Base-by-base conservation (phyloP, 2,113 vertebrate genomes). In the Synodontis membranacea region DNA sequence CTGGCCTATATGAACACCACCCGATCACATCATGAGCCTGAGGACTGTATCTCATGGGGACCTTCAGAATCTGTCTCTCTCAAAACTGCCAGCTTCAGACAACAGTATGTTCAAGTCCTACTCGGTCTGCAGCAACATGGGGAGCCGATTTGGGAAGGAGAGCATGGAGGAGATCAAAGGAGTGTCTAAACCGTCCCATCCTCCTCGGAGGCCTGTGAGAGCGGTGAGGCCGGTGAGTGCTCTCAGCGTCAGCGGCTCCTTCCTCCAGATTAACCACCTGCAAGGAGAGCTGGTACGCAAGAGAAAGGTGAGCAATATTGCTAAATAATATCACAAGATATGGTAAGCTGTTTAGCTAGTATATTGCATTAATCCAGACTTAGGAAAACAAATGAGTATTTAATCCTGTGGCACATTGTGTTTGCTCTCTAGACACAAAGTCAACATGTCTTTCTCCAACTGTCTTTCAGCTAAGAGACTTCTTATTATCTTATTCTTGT, bases 251-350 rank as follows among this genome's bases (percentile, higher is more conserved):
- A 88, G 68, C 2, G 92, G 93, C 1, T 90, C 91, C 76, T 93
- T 92, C 87, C 88, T 92, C 48, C 93, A 93, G 88, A 91, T 96
- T 82, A 94, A 92, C 87, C 94, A 94, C 44, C 93, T 95, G 89
- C 95, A 95, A n/a, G 94, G 94, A 75, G 94, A 96, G 87, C 93
- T 95, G 88, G 92, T 95, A 80, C 89, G 80, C 37, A 96, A 95
- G 88, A 93, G 93, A 89, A 95, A 95, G 93, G 93, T 94, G 66
- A 91, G 87, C n/a, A n/a, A n/a, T n/a, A n/a, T n/a, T n/a, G n/a
- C n/a, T n/a, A 62, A 0, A 8, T 25, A 44, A 74, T 46, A 46
- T 75, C 7, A 75, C 39, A 28, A 48, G 5, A 28, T n/a, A 75
- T 46, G 42, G 4, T 75, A 5, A 75, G 42, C 72, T n/a, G 15